Base-by-base conservation (phyloP, 2,113 vertebrate genomes). In the Eupsittula cactorum region DNA sequence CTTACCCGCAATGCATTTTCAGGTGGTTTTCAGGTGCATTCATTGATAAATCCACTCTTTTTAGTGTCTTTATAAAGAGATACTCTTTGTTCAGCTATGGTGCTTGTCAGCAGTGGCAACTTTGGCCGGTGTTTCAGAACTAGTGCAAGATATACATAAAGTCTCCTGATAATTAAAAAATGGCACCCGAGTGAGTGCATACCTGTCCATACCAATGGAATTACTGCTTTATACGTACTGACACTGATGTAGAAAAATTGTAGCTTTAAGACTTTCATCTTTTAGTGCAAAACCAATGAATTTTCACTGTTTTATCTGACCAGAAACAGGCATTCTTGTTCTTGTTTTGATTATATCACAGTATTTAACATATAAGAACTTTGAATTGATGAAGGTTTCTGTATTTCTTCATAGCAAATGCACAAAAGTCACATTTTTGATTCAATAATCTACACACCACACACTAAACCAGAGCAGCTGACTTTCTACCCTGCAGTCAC, bases 401-500 rank as follows among this genome's bases (percentile, higher is more conserved):
- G 60, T 69, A 23, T 49, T 92, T 91, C 47, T 73, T 33, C 47
- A 68, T 24, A 73, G 62, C 35, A 91, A 77, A 75, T 44, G n/a
- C 60, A 11, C n/a, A 79, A 46, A 49, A n/a, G 39, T 79, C 69
- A 73, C 74, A 64, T 71, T 93, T 96, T 73, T 82, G n/a, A 90
- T 86, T 92, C 68, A 82, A 50, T 73, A 74, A 59, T 57, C 55
- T 41, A 65, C 49, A 73, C 0, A 0, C 35, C 53, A n/a, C 0
- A 2, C 60, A 44, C 64, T 49, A 62, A 85, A 80, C 28, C 1
- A 1, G 70, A 71, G 76, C 80, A 52, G 63, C 70, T 49, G 93
- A 71, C 59, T 92, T 89, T 75, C 65, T 78, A 53, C 82, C 88
- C 90, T 81, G 93, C 88, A 92, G 80, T 79, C 95, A 84, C 73